Evolutionary conservation across 1,140 invertebrate species (phyloP).

Genomic region (Anoplolepis gracilipes): DNA sequence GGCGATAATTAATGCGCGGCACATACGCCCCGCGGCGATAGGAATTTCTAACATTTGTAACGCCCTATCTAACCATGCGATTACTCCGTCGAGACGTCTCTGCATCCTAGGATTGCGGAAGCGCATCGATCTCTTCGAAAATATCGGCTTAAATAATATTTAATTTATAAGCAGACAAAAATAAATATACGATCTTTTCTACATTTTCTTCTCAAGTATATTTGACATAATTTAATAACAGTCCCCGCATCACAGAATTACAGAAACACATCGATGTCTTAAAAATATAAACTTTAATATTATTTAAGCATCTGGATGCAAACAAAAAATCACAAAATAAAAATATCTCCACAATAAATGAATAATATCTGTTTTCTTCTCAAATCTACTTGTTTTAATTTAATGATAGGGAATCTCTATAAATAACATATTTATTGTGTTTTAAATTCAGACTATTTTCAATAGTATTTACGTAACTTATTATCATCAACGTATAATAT

Average conservation of each 20-base stretch:
- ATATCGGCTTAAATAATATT: slow-evolving; percentile 18
- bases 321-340: too few species aligned
- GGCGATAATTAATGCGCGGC: slow-evolving; percentile 50
- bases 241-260: too few species aligned
- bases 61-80: slow-evolving; percentile 30
- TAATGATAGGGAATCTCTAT: neutral
- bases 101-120: slow-evolving; percentile 6
- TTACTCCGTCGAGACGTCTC: slow-evolving; percentile 31
- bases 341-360: too few species aligned
- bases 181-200: neutral
- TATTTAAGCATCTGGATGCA: too few species aligned
- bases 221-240: neutral
- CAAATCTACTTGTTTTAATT: neutral
- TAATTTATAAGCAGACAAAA: neutral
- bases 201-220: neutral
- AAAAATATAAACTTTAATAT: too few species aligned
- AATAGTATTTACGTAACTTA: neutral
- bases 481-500: neutral
- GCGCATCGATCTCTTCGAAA: slow-evolving; percentile 20
- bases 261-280: too few species aligned
- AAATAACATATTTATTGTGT: neutral
- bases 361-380: too few species aligned
- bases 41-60: slow-evolving; percentile 51
- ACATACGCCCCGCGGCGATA: neutral
- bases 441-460: slow-evolving; percentile 2